Base-by-base conservation (phyloP, 2,888 invertebrate genomes). In the Hypomecis atomaria region DNA sequence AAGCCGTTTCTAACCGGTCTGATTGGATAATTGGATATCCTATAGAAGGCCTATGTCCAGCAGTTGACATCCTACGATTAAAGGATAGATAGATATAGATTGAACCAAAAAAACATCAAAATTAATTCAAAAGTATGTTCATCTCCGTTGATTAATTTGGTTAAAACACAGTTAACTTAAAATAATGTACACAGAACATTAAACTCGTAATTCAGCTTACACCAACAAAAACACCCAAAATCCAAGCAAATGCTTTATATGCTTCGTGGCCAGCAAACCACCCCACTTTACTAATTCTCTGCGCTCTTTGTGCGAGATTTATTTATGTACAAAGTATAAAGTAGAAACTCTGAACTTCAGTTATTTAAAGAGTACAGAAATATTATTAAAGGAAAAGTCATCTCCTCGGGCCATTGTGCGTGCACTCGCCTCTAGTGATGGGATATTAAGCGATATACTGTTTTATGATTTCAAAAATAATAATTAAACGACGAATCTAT, bases 381-480 rank as follows among this genome's bases (percentile, higher is more conserved):
- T 70, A 69, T 67, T 61, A 55, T 60, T 58, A 59, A 61, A 60
- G 58, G 50, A 64, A 66, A 67, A 67, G 58, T 60, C 55, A 62
- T 66, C 61, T 57, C 44, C 59, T 42, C 44, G 45, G 34, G 34
- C 59, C 53, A 62, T 60, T 66, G 61, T 66, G 66, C 66, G 66
- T 67, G 67, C 57, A 60, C 38, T 60, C 37, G 43, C 63, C 40
- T 8, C 36, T 56, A 56, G 56, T 40, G 56, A 56, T 37, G 47
- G 23, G 33, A 50, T 1, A 11, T 23, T 2, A 23, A 23, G 3
- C n/a, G 3, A 23, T 2, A 23, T 23, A 23, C 23, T 23, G 23
- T 23, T 23, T 23, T 23, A 23, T n/a, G 11, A 0, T 5, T 7
- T 38, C 38, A 9, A 13, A 13, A 36, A 11, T 11, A 13, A 45